Conservation (phyloP, 2,797 vertebrate species). For the Molossus molossus region DNA sequence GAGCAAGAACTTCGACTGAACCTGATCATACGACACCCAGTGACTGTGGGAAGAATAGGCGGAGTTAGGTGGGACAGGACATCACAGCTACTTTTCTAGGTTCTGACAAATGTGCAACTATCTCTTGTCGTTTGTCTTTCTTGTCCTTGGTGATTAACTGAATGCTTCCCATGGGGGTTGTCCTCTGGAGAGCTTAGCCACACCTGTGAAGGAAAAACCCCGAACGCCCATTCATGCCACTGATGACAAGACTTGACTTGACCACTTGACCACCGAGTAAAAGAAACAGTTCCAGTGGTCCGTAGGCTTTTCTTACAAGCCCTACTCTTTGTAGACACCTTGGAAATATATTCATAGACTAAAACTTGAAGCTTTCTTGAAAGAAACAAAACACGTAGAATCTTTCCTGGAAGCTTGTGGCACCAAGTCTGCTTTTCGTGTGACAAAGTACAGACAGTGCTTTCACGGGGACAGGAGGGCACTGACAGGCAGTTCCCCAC, state of each 20-base stretch:
- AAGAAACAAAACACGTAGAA: not conserved
- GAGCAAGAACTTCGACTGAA: not conserved
- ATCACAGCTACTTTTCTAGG: not conserved
- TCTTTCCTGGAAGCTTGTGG: not conserved
- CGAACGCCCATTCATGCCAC: not conserved
- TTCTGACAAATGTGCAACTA: not conserved
- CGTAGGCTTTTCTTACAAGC: not conserved
- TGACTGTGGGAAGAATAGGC: not conserved
- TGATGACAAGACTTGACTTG: conserved; percentile 18
- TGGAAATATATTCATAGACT: not conserved
- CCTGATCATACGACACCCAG: not conserved
- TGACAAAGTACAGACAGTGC: conserved; percentile 23
- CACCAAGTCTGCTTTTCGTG: not conserved
- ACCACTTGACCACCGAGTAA: conserved; percentile 1
- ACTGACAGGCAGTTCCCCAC: not conserved
- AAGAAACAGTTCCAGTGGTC: conserved; percentile 48
- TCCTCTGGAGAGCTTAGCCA: conserved; percentile 56
- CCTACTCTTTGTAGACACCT: not conserved
- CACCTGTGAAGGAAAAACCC: conserved; percentile 57
- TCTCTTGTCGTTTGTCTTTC: not conserved
- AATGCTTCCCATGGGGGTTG: not conserved
- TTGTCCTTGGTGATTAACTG: not conserved
- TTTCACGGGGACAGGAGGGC: conserved; percentile 66
- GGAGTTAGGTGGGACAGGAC: not conserved
- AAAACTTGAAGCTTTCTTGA: conserved; percentile 28